Percentiles rank a stretch among this genome's conserved stretches.
Conservation (phyloP, 2,888 invertebrate species). For the Capitulum mitella region DNA sequence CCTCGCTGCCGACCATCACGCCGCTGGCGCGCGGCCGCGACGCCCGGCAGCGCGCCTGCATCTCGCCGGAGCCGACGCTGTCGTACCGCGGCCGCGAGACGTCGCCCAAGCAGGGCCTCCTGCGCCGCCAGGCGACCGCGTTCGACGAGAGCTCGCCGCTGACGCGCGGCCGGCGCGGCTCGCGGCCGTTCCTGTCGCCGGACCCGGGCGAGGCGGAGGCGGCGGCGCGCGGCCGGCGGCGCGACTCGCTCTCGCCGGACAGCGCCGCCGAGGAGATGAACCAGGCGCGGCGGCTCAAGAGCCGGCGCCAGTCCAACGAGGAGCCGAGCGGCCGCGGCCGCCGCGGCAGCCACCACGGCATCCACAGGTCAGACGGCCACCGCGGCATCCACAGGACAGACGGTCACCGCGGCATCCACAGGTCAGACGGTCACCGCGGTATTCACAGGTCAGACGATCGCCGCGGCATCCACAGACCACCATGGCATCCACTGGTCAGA, state of each 20-base stretch:
- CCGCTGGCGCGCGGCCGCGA: constrained; percentile 33
- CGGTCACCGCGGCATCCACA: no score
- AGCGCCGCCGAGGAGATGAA: constrained; percentile 53
- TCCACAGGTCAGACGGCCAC: constrained; percentile 4
- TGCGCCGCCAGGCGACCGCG: constrained; percentile 79
- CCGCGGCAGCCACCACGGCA: constrained; percentile 36
- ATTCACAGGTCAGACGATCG: background rate
- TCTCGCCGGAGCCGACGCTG: constrained; percentile 34
- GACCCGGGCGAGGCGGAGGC: constrained; percentile 48
- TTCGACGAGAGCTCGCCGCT: constrained; percentile 59
- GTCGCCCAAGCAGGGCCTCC: constrained; percentile 37
- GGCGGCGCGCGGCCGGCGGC: constrained; percentile 44
- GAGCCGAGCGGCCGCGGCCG: constrained; percentile 36
- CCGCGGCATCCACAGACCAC: no score
- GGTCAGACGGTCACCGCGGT: background rate
- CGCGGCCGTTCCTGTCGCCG: constrained; percentile 73
- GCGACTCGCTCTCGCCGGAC: constrained; percentile 84
- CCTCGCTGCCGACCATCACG: constrained; percentile 26
- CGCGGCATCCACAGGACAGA: no score
- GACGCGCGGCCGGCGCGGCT: constrained; percentile 56
- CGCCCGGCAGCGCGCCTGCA: constrained; percentile 32
- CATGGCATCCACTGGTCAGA: no score
- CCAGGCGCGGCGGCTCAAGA: constrained; percentile 60
- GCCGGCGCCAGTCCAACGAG: constrained; percentile 41
- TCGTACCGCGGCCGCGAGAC: constrained; percentile 33